Percentiles rank a stretch among this genome's conserved stretches.
These are phyloP conservation scores for Trachelus tabidus DNA, from an alignment of 2,888 invertebrate species.

Conservation along the genomic window DNA sequence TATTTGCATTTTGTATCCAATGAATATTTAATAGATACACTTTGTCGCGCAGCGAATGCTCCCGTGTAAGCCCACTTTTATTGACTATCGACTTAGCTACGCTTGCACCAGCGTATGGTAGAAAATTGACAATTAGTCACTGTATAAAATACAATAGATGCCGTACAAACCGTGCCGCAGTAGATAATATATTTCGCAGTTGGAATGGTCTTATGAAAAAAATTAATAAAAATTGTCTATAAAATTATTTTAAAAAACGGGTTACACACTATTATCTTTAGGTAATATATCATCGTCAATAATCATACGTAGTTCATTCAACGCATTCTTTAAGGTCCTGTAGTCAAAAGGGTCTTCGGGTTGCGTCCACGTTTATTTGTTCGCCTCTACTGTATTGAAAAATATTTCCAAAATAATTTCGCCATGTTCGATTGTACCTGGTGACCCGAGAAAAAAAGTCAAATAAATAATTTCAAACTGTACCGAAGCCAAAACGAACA, in stretches of 20 bases:
- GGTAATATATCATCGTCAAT: too few relatives aligned
- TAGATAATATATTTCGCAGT: not conserved
- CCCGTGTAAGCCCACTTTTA: not conserved
- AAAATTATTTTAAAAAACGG: not conserved
- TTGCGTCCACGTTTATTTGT: not conserved
- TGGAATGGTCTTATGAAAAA: not conserved
- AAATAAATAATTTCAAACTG: not conserved
- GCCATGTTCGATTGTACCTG: not conserved
- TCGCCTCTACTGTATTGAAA: not conserved
- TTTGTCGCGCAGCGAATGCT: not conserved
- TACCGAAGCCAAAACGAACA: not conserved
- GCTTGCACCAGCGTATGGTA: not conserved
- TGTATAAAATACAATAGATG: not conserved
- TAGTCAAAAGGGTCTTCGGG: not conserved
- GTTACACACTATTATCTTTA: too few relatives aligned
- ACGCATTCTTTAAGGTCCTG: too few relatives aligned
- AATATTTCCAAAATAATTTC: not conserved
- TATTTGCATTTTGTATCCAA: not conserved
- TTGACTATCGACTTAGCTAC: not conserved
- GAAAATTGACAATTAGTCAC: not conserved
- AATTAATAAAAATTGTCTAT: not conserved
- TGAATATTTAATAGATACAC: not conserved
- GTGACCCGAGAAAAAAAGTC: not conserved
- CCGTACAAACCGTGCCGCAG: not conserved
- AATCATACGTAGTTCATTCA: too few relatives aligned